Evolutionary conservation across 2,113 vertebrate genomes (phyloP).

Genomic region (Hypocryptadius cinnamomeus): DNA sequence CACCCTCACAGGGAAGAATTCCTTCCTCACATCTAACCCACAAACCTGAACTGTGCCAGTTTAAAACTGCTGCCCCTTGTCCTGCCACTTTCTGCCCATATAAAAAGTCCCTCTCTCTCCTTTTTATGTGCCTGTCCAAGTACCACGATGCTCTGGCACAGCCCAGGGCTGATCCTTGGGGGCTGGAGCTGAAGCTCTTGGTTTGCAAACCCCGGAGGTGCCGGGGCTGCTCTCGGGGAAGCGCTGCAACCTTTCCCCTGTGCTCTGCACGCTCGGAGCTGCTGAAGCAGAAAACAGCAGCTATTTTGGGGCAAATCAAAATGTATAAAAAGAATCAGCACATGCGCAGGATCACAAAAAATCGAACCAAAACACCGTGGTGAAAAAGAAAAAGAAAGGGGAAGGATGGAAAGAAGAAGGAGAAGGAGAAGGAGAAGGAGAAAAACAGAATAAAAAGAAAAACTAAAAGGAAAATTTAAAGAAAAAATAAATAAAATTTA

Average conservation of each 20-base stretch:
- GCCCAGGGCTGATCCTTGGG: neutral
- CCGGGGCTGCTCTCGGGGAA: accelerated
- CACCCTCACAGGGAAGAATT: neutral
- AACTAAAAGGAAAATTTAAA: too few relatives aligned
- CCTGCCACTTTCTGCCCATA: neutral
- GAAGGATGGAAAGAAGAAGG: accelerated
- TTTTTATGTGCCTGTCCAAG: accelerated
- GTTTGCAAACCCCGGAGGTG: neutral
- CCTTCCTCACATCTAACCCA: neutral
- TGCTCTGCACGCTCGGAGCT: neutral
- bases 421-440: accelerated
- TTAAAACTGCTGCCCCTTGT: neutral
- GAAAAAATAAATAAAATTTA: too few relatives aligned
- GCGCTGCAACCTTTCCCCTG: neutral
- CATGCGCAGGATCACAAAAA: neutral
- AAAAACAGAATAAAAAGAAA: neutral
- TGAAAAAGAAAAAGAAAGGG: neutral
- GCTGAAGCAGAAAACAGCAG: neutral
- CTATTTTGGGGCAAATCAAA: neutral
- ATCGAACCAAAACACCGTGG: accelerated
- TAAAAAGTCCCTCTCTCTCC: neutral
- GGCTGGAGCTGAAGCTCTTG: neutral
- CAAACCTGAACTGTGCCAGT: neutral
- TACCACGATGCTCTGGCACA: neutral
- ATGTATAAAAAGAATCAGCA: neutral